Percentiles rank a stretch among this genome's conserved stretches.
Conservation (phyloP, 2,888 invertebrate genomes). For the Liodrosophila aerea region DNA sequence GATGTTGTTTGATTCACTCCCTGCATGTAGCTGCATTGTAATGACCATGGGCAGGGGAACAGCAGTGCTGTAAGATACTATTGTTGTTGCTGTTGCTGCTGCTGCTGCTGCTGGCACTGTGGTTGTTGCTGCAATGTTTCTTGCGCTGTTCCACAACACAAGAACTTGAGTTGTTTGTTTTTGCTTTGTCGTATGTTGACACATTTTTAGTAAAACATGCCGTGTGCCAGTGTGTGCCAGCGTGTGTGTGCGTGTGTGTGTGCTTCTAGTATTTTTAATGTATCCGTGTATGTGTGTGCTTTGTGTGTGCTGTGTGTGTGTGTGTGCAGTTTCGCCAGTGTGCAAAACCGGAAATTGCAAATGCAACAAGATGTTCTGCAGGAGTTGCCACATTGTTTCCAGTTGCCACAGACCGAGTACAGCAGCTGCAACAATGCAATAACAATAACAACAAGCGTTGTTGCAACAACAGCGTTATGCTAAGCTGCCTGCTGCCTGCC, state of each 20-base stretch:
- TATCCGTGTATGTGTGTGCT: background rate
- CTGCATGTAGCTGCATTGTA: slow-evolving; percentile 39
- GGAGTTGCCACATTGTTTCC: slow-evolving; percentile 59
- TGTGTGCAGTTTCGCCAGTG: slow-evolving; percentile 26
- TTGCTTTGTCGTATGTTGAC: slow-evolving; percentile 72
- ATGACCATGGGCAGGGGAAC: slow-evolving; percentile 39
- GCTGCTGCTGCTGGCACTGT: slow-evolving; percentile 16
- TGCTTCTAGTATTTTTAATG: background rate
- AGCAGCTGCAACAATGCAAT: slow-evolving; percentile 33
- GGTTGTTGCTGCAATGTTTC: slow-evolving; percentile 33
- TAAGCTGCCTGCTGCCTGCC: no score
- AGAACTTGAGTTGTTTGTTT: slow-evolving; percentile 74
- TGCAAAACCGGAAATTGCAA: slow-evolving; percentile 72
- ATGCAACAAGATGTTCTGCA: slow-evolving; percentile 76
- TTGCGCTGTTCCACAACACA: slow-evolving; percentile 42
- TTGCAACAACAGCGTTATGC: background rate
- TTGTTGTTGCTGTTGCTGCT: slow-evolving; percentile 17
- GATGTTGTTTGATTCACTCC: slow-evolving; percentile 25
- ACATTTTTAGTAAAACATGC: slow-evolving; percentile 64
- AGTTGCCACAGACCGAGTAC: slow-evolving; percentile 31
- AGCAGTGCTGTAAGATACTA: slow-evolving; percentile 15
- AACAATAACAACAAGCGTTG: slow-evolving; percentile 15
- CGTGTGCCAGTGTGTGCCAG: slow-evolving; percentile 12
- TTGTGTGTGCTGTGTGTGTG: slow-evolving; percentile 4
- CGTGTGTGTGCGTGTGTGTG: slow-evolving; percentile 2